Evolutionary conservation across 2,113 vertebrate genomes (phyloP).

Genomic region (Antigone vipio): DNA sequence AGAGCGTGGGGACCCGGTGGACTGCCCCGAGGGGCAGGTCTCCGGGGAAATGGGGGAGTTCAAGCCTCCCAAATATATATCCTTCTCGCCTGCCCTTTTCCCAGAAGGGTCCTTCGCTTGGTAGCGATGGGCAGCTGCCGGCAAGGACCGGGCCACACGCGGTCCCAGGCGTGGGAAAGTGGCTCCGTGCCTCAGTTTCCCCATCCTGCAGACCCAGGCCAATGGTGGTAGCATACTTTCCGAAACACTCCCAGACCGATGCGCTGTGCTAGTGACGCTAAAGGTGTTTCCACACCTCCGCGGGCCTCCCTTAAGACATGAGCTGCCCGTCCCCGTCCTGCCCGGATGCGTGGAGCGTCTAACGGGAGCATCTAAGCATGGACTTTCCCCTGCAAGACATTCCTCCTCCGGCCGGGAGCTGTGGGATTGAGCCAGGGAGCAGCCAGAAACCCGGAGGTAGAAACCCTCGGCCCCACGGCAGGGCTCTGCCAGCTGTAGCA

Average conservation of each 20-base stretch:
- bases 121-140: background rate
- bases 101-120: background rate
- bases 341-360: background rate
- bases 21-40: fast-evolving
- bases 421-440: background rate
- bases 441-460: background rate
- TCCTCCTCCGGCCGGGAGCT: background rate
- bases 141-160: fast-evolving
- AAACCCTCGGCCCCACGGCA: background rate
- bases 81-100: background rate
- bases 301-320: background rate
- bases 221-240: background rate
- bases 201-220: background rate
- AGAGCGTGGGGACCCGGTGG: background rate
- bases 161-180: background rate
- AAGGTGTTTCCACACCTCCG: background rate
- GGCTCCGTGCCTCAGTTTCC: background rate
- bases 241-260: background rate
- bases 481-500: background rate
- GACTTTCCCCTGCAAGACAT: too few relatives aligned
- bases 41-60: background rate
- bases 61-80: background rate
- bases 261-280: background rate
- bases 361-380: fast-evolving
- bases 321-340: fast-evolving